Conservation (phyloP, 1,140 invertebrate genomes). For the Pantala flavescens region DNA sequence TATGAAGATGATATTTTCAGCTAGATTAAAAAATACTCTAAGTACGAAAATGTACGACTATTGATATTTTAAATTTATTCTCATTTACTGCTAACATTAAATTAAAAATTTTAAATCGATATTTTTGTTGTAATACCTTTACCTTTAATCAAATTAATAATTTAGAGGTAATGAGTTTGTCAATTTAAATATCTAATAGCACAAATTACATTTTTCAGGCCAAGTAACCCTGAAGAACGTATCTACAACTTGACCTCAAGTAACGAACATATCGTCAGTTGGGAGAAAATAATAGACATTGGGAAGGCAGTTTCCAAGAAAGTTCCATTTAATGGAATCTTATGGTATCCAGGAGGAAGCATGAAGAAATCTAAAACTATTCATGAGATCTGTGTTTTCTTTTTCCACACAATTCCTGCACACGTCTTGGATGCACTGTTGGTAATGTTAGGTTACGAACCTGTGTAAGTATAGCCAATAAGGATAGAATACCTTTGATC, state of each 20-base stretch:
- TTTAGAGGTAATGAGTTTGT: too few relatives aligned
- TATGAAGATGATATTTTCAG: too few relatives aligned
- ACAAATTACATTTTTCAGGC: background rate
- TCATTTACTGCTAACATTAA: too few relatives aligned
- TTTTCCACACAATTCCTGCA: constrained; percentile 78
- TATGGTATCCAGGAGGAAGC: constrained; percentile 81
- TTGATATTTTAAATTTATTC: too few relatives aligned
- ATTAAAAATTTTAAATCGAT: too few relatives aligned
- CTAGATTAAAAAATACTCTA: too few relatives aligned
- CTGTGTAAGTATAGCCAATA: constrained; percentile 51
- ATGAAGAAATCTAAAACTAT: constrained; percentile 69
- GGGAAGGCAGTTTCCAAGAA: constrained; percentile 61
- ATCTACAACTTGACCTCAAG: constrained; percentile 61
- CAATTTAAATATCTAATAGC: too few relatives aligned
- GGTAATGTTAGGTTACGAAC: constrained; percentile 65
- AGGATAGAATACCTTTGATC: too few relatives aligned
- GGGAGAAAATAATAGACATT: constrained; percentile 71
- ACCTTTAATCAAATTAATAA: too few relatives aligned
- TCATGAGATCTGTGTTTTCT: constrained; percentile 66
- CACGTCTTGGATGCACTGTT: constrained; percentile 66
- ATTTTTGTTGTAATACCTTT: too few relatives aligned
- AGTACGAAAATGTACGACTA: too few relatives aligned
- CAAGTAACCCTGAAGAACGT: constrained; percentile 32
- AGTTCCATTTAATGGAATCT: constrained; percentile 63
- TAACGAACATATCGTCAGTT: constrained; percentile 69